phyloP scores from a whole-genome alignment of 1,140 invertebrate species.

The Dendroctonus valens region DNA sequence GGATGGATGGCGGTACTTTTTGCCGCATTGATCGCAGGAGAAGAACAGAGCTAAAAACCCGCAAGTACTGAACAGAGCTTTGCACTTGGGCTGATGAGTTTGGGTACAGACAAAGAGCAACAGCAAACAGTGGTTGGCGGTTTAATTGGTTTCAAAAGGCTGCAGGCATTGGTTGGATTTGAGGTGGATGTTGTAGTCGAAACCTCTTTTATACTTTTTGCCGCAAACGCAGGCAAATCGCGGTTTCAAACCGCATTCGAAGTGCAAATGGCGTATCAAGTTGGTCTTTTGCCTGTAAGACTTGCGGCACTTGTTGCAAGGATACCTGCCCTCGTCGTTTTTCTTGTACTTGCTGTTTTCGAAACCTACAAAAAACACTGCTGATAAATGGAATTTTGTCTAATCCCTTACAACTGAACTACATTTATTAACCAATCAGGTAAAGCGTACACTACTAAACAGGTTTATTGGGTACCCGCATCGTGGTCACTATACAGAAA shows the following conservation, averaged over 20 bases:
- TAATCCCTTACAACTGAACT: too few species aligned
- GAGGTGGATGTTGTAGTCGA: constrained; percentile 47
- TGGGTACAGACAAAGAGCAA: too few species aligned
- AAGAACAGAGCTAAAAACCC: too few species aligned
- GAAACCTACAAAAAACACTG: not conserved
- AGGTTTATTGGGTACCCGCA: too few species aligned
- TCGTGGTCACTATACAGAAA: too few species aligned
- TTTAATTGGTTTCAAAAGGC: too few species aligned
- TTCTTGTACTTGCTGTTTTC: constrained; percentile 28
- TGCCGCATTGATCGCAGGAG: not conserved
- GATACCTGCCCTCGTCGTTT: constrained; percentile 33
- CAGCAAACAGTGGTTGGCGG: too few species aligned
- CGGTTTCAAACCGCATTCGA: constrained; percentile 56
- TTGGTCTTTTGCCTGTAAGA: constrained; percentile 55
- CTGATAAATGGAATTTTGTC: too few species aligned
- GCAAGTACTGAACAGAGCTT: too few species aligned
- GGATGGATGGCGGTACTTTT: not conserved
- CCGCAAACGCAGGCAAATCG: constrained; percentile 56
- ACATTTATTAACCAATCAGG: too few species aligned
- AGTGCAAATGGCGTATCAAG: constrained; percentile 54
- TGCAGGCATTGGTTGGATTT: constrained; percentile 13
- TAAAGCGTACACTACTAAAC: too few species aligned
- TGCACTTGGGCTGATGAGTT: too few species aligned
- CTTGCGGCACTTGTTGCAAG: constrained; percentile 53
- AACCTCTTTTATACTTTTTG: constrained; percentile 51